phyloP scores from a whole-genome alignment of 2,113 vertebrate species.

The Callionymus lyra region DNA sequence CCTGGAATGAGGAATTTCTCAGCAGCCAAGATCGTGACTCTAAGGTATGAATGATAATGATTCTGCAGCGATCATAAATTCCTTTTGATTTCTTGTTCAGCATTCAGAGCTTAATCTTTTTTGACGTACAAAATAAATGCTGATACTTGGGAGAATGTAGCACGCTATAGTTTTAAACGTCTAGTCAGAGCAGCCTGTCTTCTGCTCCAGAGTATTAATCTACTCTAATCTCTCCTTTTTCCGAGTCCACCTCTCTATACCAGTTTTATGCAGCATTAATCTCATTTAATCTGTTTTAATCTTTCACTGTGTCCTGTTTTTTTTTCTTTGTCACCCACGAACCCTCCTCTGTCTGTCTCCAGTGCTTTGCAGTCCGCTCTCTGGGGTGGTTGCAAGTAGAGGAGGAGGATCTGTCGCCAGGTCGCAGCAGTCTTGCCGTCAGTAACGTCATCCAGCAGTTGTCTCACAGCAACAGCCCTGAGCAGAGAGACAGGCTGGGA shows the following conservation, averaged over 20 bases:
- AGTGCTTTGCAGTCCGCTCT: constrained; percentile 89
- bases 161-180: no score
- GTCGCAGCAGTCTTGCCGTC: constrained; percentile 88
- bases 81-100: no score
- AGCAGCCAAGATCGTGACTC: constrained; percentile 66
- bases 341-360: constrained; percentile 11
- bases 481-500: constrained; percentile 62
- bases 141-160: no score
- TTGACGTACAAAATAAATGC: no score
- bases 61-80: no score
- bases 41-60: constrained; percentile 67
- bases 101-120: no score
- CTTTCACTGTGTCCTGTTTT: constrained; percentile 53
- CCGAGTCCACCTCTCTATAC: no score
- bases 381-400: constrained; percentile 95
- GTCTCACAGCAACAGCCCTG: constrained; percentile 70
- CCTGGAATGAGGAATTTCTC: constrained; percentile 74
- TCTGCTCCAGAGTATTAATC: no score
- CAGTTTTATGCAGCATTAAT: constrained; percentile 7
- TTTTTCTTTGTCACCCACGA: constrained; percentile 1
- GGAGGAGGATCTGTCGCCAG: constrained; percentile 88
- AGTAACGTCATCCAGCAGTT: constrained; percentile 97
- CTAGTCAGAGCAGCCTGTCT: no score
- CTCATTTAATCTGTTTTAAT: constrained; percentile 7
- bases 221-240: no score